A percentile compares a stretch with the other conserved stretches of the same genome.
phyloP scores from a whole-genome alignment of 2,888 invertebrate species.

The Liodrosophila aerea region DNA sequence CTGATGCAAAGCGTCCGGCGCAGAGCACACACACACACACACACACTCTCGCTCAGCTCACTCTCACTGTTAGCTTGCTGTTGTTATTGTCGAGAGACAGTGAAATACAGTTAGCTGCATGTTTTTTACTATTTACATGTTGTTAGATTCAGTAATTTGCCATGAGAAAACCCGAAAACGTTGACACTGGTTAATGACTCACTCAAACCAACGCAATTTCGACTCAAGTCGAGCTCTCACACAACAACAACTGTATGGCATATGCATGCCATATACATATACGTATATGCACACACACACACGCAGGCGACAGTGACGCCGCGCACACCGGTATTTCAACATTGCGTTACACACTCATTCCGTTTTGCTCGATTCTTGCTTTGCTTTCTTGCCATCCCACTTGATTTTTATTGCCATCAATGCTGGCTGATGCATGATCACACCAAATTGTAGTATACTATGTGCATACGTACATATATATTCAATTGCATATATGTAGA shows the following conservation, averaged over 20 bases:
- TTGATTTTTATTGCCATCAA: conserved; percentile 43
- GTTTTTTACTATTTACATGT: conserved; percentile 22
- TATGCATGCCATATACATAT: too few species aligned
- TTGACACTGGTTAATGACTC: conserved; percentile 70
- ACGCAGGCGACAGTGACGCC: conserved; percentile 31
- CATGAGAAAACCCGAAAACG: conserved; percentile 26
- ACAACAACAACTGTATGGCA: too few species aligned
- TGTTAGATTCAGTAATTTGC: too few species aligned
- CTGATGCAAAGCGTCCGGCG: conserved; percentile 34
- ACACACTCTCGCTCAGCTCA: conserved; percentile 11
- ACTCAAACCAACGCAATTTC: conserved; percentile 45
- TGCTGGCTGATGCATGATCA: conserved; percentile 53
- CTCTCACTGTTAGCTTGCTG: conserved; percentile 17
- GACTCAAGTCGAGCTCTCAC: conserved; percentile 41
- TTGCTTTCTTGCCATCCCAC: conserved; percentile 44
- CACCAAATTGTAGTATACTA: conserved; percentile 11
- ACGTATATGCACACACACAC: conserved; percentile 16
- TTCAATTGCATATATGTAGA: conserved; percentile 10
- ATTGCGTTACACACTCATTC: conserved; percentile 60
- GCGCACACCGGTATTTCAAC: conserved; percentile 68
- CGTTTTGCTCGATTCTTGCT: conserved; percentile 35
- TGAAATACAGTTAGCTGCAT: conserved; percentile 35
- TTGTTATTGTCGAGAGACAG: conserved; percentile 4
- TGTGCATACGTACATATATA: conserved; percentile 6
- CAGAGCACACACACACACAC: conserved; percentile 20